Base-by-base conservation (phyloP, 1,140 invertebrate genomes). In the Trachymyrmex septentrionalis region DNA sequence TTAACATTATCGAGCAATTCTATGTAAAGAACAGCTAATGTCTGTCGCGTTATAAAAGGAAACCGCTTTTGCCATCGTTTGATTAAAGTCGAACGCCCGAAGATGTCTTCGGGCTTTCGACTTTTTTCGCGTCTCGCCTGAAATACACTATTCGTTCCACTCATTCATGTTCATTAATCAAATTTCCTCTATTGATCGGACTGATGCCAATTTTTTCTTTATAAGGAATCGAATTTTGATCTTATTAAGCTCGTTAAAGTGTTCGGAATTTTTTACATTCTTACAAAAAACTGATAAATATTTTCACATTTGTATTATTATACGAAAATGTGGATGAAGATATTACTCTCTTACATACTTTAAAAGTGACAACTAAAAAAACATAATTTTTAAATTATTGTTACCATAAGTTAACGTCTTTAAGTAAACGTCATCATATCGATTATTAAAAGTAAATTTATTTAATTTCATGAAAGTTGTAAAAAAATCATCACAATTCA, bases 101-200 rank as follows among this genome's bases (percentile, higher is more conserved):
- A 30, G 55, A 48, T 24, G 80, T 50, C 69, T 84, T 84, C 63
- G 38, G 48, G 80, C 30, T 55, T 30, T 34, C 34, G 24, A 59
- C 38, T 82, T 14, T 44, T 55, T 21, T 63, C 64, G 6, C 24
- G 57, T 21, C 55, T 50, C 71, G 55, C 55, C 21, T 73, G 55
- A 84, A 84, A 84, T 61, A 84, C 55, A 75, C 69, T 84, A 75
- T 55, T 84, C 27, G 48, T 80, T 67, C 76, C n/a, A 67, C 76
- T 80, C 55, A 27, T 75, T 82, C 55, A 30, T 53, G 80, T 48
- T 75, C 69, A 84, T 73, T 84, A 84, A 73, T 84, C 57, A 57
- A 84, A 84, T 84, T 48, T 84, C 30, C 38, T 34, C 3, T 24
- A 84, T 75, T 69, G 80, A 75, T 72, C 66, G 78, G 5, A 21